Base-by-base conservation (phyloP, 1,140 invertebrate genomes). In the Hesperophylax magnus region DNA sequence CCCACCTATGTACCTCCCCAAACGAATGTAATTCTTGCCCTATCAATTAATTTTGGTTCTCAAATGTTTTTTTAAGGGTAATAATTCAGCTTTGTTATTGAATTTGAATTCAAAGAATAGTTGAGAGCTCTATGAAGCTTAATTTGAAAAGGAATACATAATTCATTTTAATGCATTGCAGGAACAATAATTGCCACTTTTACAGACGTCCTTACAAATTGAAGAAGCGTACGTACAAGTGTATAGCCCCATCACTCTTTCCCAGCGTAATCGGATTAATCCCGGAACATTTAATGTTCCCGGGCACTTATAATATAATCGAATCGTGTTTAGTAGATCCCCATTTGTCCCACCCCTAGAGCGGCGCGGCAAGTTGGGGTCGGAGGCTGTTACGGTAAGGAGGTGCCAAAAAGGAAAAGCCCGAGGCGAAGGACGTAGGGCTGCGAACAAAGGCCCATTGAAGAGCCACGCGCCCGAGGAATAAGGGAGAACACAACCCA, bases 201-300 rank as follows among this genome's bases (percentile, higher is more conserved):
- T 47, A 14, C 39, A 47, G 39, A 47, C 8, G 39, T 47, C 39
- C 11, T 14, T 47, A 47, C 39, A 47, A 47, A 47, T 47, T 47
- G 9, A 1, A 47, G 11, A 47, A 47, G 0, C 39, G 39, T 47
- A 47, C 39, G 39, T 14, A 47, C 39, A 47, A 47, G 39, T 47
- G 39, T 47, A 47, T 47, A 58, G 20, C 56, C 56, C 20, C 56
- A 18, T 58, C 20, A n/a, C 8, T 58, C 56, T 58, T 58, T n/a
- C 56, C 56, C 27, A 22, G 22, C 61, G n/a, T 81, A 77, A 81
- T 77, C 52, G 15, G 75, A 81, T 81, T 81, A 81, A 81, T 72
- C 52, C 53, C 47, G 20, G 61, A 65, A 54, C 75, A 72, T 61
- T 81, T 78, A 81, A 81, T 81, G 56, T 9, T 67, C 11, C 27